A percentile compares a stretch with the other conserved stretches of the same genome.
These are phyloP conservation scores for Drosophila arawakana DNA, from an alignment of 1,140 invertebrate species.

Conservation along the genomic window DNA sequence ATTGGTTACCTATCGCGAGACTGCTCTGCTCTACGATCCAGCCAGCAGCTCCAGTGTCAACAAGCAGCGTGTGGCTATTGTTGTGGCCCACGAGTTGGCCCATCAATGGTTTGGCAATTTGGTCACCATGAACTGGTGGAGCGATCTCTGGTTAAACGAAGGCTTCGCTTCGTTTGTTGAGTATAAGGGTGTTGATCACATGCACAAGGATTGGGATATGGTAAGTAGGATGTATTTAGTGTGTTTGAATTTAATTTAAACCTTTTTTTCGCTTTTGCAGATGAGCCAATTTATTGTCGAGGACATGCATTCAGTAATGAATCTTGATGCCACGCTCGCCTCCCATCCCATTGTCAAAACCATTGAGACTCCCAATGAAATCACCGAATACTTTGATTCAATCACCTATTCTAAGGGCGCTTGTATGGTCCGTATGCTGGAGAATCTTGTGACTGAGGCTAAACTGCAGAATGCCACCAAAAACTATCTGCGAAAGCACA, in stretches of 20 bases:
- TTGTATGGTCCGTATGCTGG: constrained; percentile 95
- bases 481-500: constrained; percentile 89
- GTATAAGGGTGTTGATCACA: constrained; percentile 90
- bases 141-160: constrained; percentile 96
- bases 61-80: constrained; percentile 91
- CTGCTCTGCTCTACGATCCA: constrained; percentile 90
- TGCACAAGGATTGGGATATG: constrained; percentile 93
- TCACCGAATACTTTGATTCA: constrained; percentile 95
- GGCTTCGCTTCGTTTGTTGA: constrained; percentile 95
- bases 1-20: constrained; percentile 93
- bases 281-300: constrained; percentile 90
- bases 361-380: constrained; percentile 94
- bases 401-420: constrained; percentile 98
- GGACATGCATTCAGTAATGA: constrained; percentile 90
- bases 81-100: constrained; percentile 95
- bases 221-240: constrained; percentile 85
- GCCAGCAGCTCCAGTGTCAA: constrained; percentile 89
- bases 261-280: constrained; percentile 83
- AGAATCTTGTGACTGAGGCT: constrained; percentile 91
- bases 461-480: constrained; percentile 90
- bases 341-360: constrained; percentile 95
- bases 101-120: constrained; percentile 97
- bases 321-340: constrained; percentile 91
- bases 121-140: constrained; percentile 97
- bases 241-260: not conserved